These are phyloP conservation scores for Venturia canescens DNA, from an alignment of 1,140 invertebrate genomes.

Conservation along the genomic window DNA sequence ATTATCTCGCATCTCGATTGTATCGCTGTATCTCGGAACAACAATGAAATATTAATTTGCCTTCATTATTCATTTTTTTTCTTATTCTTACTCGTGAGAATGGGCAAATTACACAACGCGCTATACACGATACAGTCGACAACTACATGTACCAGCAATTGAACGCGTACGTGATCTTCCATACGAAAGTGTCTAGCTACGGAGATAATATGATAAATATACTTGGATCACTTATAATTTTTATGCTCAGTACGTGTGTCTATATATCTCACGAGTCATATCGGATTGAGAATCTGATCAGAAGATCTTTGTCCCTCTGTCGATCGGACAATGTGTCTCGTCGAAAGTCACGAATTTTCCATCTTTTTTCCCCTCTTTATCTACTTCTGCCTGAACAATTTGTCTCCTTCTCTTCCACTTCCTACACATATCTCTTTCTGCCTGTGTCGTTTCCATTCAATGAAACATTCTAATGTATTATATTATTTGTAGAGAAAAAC, in stretches of 20 bases:
- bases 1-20: too few species aligned
- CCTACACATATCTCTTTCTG: slow-evolving; percentile 24
- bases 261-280: not conserved
- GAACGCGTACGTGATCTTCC: slow-evolving; percentile 20
- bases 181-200: slow-evolving; percentile 30
- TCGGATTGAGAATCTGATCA: not conserved
- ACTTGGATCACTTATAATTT: slow-evolving; percentile 19
- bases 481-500: too few species aligned
- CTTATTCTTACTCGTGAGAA: too few species aligned
- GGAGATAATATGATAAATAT: slow-evolving; percentile 33
- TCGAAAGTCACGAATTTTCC: not conserved
- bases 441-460: not conserved
- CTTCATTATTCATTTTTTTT: slow-evolving; percentile 2
- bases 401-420: too few species aligned
- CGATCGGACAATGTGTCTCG: not conserved
- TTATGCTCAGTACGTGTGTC: not conserved
- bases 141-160: not conserved
- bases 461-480: too few species aligned
- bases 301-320: not conserved
- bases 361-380: slow-evolving; percentile 28
- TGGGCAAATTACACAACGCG: too few species aligned
- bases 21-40: not conserved
- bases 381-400: not conserved
- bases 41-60: slow-evolving; percentile 30
- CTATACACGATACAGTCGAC: not conserved